These are phyloP conservation scores for Leptodirus hochenwartii DNA, from an alignment of 2,888 invertebrate species.

Conservation along the genomic window DNA sequence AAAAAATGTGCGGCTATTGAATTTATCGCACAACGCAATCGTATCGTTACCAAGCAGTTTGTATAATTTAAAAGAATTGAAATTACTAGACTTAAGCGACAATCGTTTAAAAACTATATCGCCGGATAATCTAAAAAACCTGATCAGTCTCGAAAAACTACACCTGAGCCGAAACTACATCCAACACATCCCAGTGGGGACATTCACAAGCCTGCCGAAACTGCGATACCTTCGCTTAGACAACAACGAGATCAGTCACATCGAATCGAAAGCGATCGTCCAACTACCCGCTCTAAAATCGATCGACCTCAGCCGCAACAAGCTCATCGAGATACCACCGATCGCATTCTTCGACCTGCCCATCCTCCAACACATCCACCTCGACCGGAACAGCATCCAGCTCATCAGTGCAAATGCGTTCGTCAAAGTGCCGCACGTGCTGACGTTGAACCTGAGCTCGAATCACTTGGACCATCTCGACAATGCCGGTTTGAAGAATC, in stretches of 20 bases:
- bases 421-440: constrained; percentile 55
- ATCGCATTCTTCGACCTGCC: constrained; percentile 60
- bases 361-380: constrained; percentile 50
- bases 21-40: constrained; percentile 61
- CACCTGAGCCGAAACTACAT: constrained; percentile 60
- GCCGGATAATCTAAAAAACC: constrained; percentile 46
- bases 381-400: constrained; percentile 56
- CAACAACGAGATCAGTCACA: constrained; percentile 56
- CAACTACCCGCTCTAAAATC: constrained; percentile 46
- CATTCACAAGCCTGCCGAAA: constrained; percentile 50
- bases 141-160: constrained; percentile 50
- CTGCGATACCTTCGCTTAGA: constrained; percentile 61
- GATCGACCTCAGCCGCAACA: constrained; percentile 44
- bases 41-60: constrained; percentile 53
- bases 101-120: constrained; percentile 56
- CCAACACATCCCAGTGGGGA: constrained; percentile 46
- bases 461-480: constrained; percentile 61
- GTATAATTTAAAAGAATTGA: constrained; percentile 46
- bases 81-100: constrained; percentile 56
- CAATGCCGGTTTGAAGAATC: constrained; percentile 50
- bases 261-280: constrained; percentile 54
- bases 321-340: constrained; percentile 55
- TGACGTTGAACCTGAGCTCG: constrained; percentile 67
- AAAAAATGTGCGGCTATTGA: constrained; percentile 50
- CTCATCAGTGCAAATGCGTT: constrained; percentile 44